Percentiles rank a stretch among this genome's conserved stretches.
Conservation (phyloP, 2,797 vertebrate genomes). For the Rhyacichthys aspro region DNA sequence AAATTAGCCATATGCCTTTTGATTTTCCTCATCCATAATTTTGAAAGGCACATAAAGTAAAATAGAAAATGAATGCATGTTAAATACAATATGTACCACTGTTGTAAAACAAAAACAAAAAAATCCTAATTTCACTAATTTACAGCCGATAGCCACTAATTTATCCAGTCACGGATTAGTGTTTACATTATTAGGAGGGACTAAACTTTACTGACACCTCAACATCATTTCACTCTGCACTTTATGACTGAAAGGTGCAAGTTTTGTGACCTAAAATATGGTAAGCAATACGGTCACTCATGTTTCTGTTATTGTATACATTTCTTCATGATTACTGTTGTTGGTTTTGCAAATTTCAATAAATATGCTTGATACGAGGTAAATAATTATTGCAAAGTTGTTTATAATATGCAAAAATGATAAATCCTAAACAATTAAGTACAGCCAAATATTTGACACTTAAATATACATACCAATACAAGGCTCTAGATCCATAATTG, state of each 20-base stretch:
- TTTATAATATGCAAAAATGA: not conserved
- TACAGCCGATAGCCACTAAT: not conserved
- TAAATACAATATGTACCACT: constrained; percentile 9
- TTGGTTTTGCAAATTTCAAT: no score
- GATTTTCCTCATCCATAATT: not conserved
- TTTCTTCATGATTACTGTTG: no score
- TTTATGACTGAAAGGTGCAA: not conserved
- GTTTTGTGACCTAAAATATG: not conserved
- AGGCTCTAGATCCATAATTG: no score
- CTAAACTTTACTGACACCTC: constrained; percentile 16
- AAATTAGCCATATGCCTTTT: no score
- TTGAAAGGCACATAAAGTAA: constrained; percentile 1
- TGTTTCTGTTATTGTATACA: no score
- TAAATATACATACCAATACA: no score
- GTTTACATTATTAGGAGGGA: constrained; percentile 15
- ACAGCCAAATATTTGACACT: no score
- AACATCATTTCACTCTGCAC: constrained; percentile 1
- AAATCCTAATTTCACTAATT: not conserved
- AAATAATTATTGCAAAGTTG: not conserved
- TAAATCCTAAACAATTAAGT: no score
- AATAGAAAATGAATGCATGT: not conserved
- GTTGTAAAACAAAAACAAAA: constrained; percentile 3
- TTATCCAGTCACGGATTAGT: constrained; percentile 18
- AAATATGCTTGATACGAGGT: not conserved
- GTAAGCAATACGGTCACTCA: not conserved